Percentiles rank a stretch among this genome's conserved stretches.
Evolutionary conservation across 2,797 vertebrate species (phyloP).

Genomic region (Neosilurus hyrtlii): DNA sequence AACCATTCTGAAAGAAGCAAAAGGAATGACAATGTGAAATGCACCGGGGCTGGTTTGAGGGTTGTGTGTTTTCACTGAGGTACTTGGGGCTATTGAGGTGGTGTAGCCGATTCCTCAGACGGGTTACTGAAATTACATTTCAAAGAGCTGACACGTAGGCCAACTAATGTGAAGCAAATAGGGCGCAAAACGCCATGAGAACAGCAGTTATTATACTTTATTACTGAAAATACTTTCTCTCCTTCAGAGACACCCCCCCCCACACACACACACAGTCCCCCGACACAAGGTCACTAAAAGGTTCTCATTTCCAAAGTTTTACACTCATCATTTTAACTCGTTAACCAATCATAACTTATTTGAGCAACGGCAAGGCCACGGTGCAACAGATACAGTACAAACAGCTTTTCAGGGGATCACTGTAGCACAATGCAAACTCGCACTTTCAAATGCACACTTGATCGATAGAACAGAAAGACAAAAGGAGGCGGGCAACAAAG

Average conservation of each 20-base stretch:
- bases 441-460: conserved; percentile 7
- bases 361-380: conserved; percentile 32
- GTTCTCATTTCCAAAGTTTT: conserved; percentile 41
- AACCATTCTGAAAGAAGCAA: conserved; percentile 28
- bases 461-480: conserved; percentile 31
- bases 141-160: conserved; percentile 35
- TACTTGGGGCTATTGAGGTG: conserved; percentile 43
- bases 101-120: conserved; percentile 20
- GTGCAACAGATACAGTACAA: conserved; percentile 10
- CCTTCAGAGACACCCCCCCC: neutral
- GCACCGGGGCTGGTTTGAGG: conserved; percentile 7
- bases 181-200: conserved; percentile 15
- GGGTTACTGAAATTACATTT: conserved; percentile 42
- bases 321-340: conserved; percentile 26
- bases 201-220: conserved; percentile 40
- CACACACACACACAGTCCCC: neutral
- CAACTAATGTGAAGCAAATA: conserved; percentile 32
- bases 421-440: conserved; percentile 7
- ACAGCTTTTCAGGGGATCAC: conserved; percentile 26
- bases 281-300: conserved; percentile 27
- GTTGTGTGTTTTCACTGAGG: conserved; percentile 40
- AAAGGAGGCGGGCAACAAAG: conserved; percentile 32
- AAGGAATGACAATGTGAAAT: conserved; percentile 36
- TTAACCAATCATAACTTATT: conserved; percentile 31
- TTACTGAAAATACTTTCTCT: conserved; percentile 20